Conservation (phyloP, 2,113 vertebrate species). For the Melanotaenia duboulayi region DNA sequence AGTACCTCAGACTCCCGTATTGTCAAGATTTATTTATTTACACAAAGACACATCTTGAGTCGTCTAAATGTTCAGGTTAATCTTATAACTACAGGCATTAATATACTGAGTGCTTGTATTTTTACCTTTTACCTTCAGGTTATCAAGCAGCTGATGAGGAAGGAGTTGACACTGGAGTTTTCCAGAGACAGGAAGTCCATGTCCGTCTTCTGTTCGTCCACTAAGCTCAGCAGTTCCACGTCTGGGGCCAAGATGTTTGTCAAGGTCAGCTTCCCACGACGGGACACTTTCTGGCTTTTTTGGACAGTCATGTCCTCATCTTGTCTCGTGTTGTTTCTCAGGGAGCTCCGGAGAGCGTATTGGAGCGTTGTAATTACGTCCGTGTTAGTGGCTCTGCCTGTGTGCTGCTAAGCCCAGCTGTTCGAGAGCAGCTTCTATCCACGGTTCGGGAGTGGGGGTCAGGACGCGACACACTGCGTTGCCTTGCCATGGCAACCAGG, state of each 20-base stretch:
- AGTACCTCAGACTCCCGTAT: too few species aligned
- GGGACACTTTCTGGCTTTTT: neutral
- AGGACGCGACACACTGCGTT: constrained; percentile 82
- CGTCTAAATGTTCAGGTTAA: too few species aligned
- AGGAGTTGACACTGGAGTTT: constrained; percentile 84
- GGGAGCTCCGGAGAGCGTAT: constrained; percentile 83
- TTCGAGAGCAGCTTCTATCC: constrained; percentile 78
- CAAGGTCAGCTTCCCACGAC: constrained; percentile 69
- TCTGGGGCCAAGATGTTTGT: constrained; percentile 84
- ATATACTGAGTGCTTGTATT: too few species aligned
- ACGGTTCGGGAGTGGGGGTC: constrained; percentile 81
- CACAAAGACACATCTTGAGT: too few species aligned
- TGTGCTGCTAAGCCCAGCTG: constrained; percentile 66
- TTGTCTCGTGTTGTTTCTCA: constrained; percentile 25
- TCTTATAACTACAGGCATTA: too few species aligned
- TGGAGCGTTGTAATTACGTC: constrained; percentile 80
- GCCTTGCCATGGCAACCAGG: constrained; percentile 84
- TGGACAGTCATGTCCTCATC: neutral
- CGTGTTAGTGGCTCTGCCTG: constrained; percentile 70
- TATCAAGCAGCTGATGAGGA: constrained; percentile 84
- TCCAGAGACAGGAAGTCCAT: too few species aligned
- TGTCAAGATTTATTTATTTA: too few species aligned
- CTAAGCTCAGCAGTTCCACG: constrained; percentile 75
- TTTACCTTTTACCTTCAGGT: constrained; percentile 63
- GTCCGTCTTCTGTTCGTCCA: constrained; percentile 84